Percentiles rank a stretch among this genome's conserved stretches.
Evolutionary conservation across 2,888 invertebrate species (phyloP).

Genomic region (Chironomus tentans): DNA sequence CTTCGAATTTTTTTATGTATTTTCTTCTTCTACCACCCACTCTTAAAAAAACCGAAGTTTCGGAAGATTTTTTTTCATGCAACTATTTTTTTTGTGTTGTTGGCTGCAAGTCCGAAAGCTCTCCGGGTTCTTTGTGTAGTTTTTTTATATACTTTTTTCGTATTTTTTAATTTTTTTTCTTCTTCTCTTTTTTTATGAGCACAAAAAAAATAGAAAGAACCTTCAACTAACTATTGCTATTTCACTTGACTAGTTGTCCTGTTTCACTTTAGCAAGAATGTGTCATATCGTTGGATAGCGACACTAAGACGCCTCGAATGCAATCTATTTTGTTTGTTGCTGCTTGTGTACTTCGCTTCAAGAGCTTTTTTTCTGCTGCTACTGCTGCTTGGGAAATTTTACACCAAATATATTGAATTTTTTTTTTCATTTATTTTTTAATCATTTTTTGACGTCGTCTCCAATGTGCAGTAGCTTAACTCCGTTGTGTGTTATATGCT

Average conservation of each 20-base stretch:
- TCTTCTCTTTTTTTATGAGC: too few species aligned
- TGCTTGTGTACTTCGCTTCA: conserved; percentile 1
- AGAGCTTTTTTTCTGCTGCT: conserved; percentile 6
- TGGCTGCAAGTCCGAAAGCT: conserved; percentile 5
- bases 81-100: not conserved
- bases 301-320: conserved; percentile 26
- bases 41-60: not conserved
- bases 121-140: not conserved
- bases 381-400: conserved; percentile 15
- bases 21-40: not conserved
- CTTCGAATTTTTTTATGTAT: not conserved
- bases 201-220: too few species aligned
- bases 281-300: conserved; percentile 26
- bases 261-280: conserved; percentile 16
- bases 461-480: conserved; percentile 20
- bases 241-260: not conserved
- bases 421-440: conserved; percentile 25
- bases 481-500: not conserved
- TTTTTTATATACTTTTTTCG: conserved; percentile 4
- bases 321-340: conserved; percentile 15
- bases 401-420: conserved; percentile 27
- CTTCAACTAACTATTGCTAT: conserved; percentile 11
- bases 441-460: conserved; percentile 27
- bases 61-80: conserved; percentile 2
- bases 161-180: not conserved